Evolutionary conservation across 2,888 invertebrate genomes (phyloP).

Genomic region (Muschampia plurimacula): DNA sequence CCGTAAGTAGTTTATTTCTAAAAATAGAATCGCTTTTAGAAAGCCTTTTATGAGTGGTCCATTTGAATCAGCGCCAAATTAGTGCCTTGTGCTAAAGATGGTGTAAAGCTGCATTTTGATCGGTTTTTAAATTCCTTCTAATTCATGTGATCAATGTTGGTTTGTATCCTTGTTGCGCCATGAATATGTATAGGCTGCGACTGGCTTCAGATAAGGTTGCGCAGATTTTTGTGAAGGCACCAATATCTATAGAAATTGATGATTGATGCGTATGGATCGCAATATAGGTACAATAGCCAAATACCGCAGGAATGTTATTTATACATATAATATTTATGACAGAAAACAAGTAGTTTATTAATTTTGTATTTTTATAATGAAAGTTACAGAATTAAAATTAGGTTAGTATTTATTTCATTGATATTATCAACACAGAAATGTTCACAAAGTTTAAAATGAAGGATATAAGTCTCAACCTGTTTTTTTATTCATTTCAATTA

Average conservation of each 20-base stretch:
- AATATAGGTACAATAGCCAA: no score
- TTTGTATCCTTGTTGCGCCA: not conserved
- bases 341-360: no score
- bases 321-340: no score
- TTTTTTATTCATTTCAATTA: no score
- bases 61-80: slow-evolving; percentile 17
- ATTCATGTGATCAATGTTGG: not conserved
- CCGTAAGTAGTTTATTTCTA: slow-evolving; percentile 2
- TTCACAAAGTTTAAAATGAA: no score
- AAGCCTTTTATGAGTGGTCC: slow-evolving; percentile 6
- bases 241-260: not conserved
- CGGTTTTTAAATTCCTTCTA: not conserved
- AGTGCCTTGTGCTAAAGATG: slow-evolving; percentile 6
- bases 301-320: no score
- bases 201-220: not conserved
- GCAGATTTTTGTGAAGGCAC: not conserved
- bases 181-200: not conserved
- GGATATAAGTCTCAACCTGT: no score
- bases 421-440: no score
- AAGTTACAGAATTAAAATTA: no score
- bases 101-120: slow-evolving; percentile 7
- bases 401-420: no score
- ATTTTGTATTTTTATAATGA: no score
- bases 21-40: slow-evolving; percentile 1
- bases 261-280: no score